Conservation (phyloP, 2,888 invertebrate species). For the Netelia fuscicornis region DNA sequence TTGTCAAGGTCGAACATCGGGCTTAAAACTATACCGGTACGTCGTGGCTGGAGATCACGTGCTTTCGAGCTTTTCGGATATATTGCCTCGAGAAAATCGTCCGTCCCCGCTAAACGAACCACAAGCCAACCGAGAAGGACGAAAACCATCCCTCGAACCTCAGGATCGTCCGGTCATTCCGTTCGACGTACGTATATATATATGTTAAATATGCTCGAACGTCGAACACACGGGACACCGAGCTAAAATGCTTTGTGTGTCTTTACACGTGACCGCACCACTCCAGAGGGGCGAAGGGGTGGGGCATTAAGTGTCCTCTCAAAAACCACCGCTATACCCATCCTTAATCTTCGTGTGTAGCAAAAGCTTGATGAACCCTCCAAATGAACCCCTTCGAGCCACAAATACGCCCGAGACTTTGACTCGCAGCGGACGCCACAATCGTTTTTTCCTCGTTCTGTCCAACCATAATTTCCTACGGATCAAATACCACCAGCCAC, state of each 20-base stretch:
- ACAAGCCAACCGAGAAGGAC: conserved; percentile 74
- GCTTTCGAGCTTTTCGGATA: conserved; percentile 62
- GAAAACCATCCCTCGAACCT: conserved; percentile 72
- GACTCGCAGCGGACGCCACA: conserved; percentile 49
- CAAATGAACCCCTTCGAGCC: conserved; percentile 52
- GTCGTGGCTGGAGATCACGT: conserved; percentile 65
- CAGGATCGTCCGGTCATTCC: conserved; percentile 54
- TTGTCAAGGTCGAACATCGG: conserved; percentile 16
- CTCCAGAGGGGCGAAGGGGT: conserved; percentile 51
- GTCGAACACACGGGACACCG: conserved; percentile 61
- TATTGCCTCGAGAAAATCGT: conserved; percentile 63
- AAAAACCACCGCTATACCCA: conserved; percentile 75
- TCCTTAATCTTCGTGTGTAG: conserved; percentile 65
- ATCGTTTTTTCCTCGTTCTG: conserved; percentile 51
- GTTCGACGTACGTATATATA: conserved; percentile 40
- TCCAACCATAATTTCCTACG: conserved; percentile 10
- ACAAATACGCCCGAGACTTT: conserved; percentile 49
- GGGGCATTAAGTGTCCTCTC: conserved; percentile 78
- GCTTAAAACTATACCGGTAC: conserved; percentile 22
- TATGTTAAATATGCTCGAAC: conserved; percentile 65
- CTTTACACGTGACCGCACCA: conserved; percentile 78
- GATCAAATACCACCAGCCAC: neutral
- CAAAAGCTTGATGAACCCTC: conserved; percentile 60
- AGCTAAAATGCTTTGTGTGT: conserved; percentile 80
- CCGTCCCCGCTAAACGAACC: conserved; percentile 74